Percentiles rank a stretch among this genome's conserved stretches.
phyloP scores from a whole-genome alignment of 2,113 vertebrate genomes.

The Lynx canadensis region DNA sequence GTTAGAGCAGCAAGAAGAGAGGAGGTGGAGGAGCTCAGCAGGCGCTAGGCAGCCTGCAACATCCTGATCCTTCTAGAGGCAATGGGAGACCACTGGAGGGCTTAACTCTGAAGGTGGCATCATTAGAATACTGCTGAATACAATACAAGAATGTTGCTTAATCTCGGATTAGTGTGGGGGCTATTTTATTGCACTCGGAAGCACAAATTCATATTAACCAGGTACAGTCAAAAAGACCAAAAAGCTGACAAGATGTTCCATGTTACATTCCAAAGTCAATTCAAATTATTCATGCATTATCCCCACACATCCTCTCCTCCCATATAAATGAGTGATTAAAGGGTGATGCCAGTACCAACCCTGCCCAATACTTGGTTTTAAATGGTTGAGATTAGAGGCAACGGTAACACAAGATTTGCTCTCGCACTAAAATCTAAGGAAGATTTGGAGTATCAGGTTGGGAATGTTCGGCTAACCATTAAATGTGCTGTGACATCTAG shows the following conservation, averaged over 20 bases:
- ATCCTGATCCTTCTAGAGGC: background rate
- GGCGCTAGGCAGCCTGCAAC: background rate
- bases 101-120: background rate
- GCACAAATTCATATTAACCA: background rate
- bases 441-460: background rate
- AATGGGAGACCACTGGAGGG: background rate
- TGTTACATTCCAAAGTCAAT: background rate
- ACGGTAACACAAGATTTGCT: background rate
- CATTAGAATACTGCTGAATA: background rate
- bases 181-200: background rate
- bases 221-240: background rate
- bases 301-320: background rate
- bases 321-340: background rate
- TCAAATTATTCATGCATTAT: background rate
- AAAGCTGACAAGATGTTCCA: background rate
- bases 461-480: background rate
- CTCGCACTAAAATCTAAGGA: background rate
- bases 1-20: background rate
- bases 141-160: background rate
- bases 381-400: background rate
- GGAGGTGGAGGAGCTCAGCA: rapidly evolving
- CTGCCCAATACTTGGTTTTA: background rate
- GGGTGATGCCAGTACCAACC: background rate
- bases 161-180: background rate
- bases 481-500: slow-evolving; percentile 46